phyloP scores from a whole-genome alignment of 2,113 vertebrate genomes.

The Todiramphus saurophagus region DNA sequence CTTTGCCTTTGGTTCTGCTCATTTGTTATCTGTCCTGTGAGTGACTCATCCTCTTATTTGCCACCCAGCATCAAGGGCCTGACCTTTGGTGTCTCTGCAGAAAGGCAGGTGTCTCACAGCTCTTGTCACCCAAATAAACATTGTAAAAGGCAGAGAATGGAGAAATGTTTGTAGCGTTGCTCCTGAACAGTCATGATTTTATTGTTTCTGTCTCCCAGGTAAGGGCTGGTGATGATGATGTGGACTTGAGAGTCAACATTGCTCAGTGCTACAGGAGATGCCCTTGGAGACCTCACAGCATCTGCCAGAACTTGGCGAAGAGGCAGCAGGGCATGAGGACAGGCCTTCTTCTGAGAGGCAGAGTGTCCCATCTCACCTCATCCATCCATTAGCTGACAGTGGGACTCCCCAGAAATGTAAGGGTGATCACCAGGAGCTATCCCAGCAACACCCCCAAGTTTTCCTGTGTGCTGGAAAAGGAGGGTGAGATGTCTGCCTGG shows the following conservation, averaged over 20 bases:
- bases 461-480: background rate
- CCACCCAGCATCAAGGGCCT: background rate
- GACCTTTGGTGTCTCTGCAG: background rate
- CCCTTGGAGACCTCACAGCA: background rate
- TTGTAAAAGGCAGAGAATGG: background rate
- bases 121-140: background rate
- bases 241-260: background rate
- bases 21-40: background rate
- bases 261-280: rapidly evolving
- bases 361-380: background rate
- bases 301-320: background rate
- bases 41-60: background rate
- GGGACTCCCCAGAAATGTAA: background rate
- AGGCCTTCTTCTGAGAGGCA: background rate
- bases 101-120: background rate
- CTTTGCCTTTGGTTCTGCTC: background rate
- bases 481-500: background rate
- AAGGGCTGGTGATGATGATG: rapidly evolving
- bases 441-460: background rate
- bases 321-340: background rate
- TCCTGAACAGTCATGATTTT: background rate
- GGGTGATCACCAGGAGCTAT: background rate
- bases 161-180: background rate
- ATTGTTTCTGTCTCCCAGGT: background rate
- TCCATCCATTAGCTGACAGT: background rate